Base-by-base conservation (phyloP, 2,888 invertebrate species). In the Seira musarum region DNA sequence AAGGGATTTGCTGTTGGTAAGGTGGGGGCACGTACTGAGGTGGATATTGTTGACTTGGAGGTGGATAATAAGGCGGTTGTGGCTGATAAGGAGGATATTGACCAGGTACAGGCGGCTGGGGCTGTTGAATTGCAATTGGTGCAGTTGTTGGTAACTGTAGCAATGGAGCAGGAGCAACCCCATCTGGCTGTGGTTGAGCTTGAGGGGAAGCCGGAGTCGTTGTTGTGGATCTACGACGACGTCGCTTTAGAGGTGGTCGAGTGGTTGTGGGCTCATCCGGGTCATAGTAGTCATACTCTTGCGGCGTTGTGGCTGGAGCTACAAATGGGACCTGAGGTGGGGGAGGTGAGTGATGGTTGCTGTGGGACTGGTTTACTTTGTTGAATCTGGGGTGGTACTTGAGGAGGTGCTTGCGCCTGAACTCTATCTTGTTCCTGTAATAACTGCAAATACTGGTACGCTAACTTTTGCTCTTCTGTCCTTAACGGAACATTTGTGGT, bases 241-340 rank as follows among this genome's bases (percentile, higher is more conserved):
- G 22, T 53, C 69, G 46, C 35, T 64, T 35, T 25, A 25, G 21
- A 2, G 60, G 35, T 5, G 75, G 35, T 13, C 21, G 8, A 15
- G 53, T 40, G 13, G 46, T 75, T 5, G 57, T 66, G 2, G 24
- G 5, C 0, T 22, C 15, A 19, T 61, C 67, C 2, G 35, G 49
- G 25, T 76, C 30, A 46, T 75, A 65, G n/a, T 76, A 68, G n/a
- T 76, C 68, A 8, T 64, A 35, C n/a, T 76, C 68, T 0, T 76
- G 69, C n/a, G 69, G 53, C 3, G 76, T 76, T 15, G 75, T 75
- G 0, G 75, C 66, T 22, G 10, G 63, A 1, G 21, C n/a, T 19
- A 66, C 24, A 0, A 15, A 10, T n/a, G 57, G 69, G 10, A 21
- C 10, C 22, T 49, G 53, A 30, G 68, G 68, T 8, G 30, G 46